Conservation (phyloP, 2,888 invertebrate species). For the Rhagophthalmus giganteus region DNA sequence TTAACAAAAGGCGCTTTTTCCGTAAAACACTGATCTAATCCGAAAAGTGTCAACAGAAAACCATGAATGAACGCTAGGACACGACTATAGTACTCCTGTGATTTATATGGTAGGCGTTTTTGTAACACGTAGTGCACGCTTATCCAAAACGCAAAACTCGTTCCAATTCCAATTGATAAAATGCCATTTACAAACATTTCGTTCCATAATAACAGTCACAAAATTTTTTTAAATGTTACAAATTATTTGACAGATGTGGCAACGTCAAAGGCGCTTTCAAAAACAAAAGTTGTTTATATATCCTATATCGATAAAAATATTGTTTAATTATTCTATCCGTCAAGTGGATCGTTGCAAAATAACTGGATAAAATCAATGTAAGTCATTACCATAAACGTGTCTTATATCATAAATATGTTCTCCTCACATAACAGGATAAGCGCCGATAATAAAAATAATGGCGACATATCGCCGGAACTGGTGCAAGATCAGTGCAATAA, state of each 20-base stretch:
- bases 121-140: constrained; percentile 34
- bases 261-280: too few species aligned
- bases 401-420: too few species aligned
- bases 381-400: too few species aligned
- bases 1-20: constrained; percentile 44
- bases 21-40: constrained; percentile 48
- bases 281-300: not conserved
- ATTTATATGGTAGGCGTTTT: constrained; percentile 33
- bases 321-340: too few species aligned
- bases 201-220: not conserved
- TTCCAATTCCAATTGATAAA: constrained; percentile 1
- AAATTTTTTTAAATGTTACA: not conserved
- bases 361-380: too few species aligned
- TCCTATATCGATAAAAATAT: not conserved
- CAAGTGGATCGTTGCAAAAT: too few species aligned
- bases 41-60: constrained; percentile 40
- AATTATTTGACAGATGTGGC: not conserved
- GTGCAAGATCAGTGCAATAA: too few species aligned
- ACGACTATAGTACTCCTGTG: constrained; percentile 44
- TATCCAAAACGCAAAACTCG: constrained; percentile 39
- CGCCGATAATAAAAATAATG: too few species aligned
- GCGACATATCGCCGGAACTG: too few species aligned
- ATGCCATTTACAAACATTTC: not conserved
- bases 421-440: too few species aligned
- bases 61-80: constrained; percentile 46